Evolutionary conservation across 1,140 invertebrate species (phyloP).

Genomic region (Drosophila kepulauana): DNA sequence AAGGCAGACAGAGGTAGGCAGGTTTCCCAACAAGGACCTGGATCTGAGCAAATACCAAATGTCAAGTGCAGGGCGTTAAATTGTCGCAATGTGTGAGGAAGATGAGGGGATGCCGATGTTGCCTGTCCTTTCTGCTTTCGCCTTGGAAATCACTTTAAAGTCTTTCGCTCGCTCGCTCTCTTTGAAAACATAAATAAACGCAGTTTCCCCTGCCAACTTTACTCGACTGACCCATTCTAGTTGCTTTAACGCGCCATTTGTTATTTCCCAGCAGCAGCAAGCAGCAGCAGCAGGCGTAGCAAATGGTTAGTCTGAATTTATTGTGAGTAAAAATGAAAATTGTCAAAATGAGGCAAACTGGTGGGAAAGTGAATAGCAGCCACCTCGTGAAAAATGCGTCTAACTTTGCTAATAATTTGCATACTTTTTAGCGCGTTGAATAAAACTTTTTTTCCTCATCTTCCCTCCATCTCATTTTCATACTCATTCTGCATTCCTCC

Average conservation of each 20-base stretch:
- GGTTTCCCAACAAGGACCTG: constrained; percentile 34
- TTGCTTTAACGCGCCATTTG: constrained; percentile 17
- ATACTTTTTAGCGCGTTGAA: constrained; percentile 69
- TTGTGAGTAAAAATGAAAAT: constrained; percentile 54
- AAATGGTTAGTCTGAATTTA: constrained; percentile 50
- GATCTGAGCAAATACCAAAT: constrained; percentile 60
- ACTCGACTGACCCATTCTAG: background rate
- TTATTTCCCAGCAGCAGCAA: constrained; percentile 19
- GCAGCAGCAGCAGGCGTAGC: constrained; percentile 13
- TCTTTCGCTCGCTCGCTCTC: background rate
- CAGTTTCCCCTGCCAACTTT: background rate
- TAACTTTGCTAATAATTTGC: constrained; percentile 81
- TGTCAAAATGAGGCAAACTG: constrained; percentile 50
- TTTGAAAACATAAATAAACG: constrained; percentile 42
- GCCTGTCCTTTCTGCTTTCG: constrained; percentile 21
- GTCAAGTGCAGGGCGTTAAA: constrained; percentile 78
- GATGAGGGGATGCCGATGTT: constrained; percentile 17
- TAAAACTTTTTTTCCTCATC: constrained; percentile 51
- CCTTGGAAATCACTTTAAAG: constrained; percentile 35
- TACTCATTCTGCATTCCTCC: constrained; percentile 9
- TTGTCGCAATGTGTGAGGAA: constrained; percentile 61
- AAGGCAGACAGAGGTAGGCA: constrained; percentile 22
- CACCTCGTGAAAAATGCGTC: constrained; percentile 67
- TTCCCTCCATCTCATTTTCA: constrained; percentile 6
- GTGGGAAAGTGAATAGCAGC: constrained; percentile 47